Evolutionary conservation across 2,797 vertebrate species (phyloP).

Genomic region (Pteropus rufus): DNA sequence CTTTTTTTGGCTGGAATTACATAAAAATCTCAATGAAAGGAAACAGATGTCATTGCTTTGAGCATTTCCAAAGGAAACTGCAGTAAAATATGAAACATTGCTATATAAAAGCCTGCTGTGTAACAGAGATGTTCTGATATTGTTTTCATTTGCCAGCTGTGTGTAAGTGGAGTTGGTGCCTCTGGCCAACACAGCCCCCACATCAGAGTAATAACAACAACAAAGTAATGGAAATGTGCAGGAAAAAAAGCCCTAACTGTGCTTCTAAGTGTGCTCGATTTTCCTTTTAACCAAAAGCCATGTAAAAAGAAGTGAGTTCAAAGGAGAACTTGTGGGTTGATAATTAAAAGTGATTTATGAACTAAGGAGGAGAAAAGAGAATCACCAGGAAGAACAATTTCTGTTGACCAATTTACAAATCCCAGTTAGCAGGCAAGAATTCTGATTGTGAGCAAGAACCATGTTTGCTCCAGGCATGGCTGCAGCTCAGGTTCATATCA

Average conservation of each 20-base stretch:
- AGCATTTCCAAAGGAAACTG: conserved; percentile 83
- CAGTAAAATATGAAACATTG: conserved; percentile 76
- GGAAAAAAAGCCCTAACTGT: conserved; percentile 61
- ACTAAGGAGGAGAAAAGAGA: not conserved
- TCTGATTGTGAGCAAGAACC: not conserved
- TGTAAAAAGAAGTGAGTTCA: not conserved
- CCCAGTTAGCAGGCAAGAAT: not conserved
- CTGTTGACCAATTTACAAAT: not conserved
- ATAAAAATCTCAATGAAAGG: conserved; percentile 83
- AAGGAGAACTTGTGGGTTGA: not conserved
- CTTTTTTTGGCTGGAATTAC: conserved; percentile 78
- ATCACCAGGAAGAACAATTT: not conserved
- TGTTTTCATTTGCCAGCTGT: conserved; percentile 77
- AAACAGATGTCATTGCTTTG: conserved; percentile 83
- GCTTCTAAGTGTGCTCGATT: conserved; percentile 69
- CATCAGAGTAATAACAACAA: conserved; percentile 71
- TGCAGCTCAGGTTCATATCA: too few species aligned
- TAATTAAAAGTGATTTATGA: not conserved
- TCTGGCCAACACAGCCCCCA: conserved; percentile 74
- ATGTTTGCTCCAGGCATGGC: not conserved
- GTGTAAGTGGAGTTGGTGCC: conserved; percentile 73
- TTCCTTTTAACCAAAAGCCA: conserved; percentile 73
- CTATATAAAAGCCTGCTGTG: conserved; percentile 74
- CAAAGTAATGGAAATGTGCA: conserved; percentile 71
- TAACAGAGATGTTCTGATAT: conserved; percentile 78